Evolutionary conservation across 2,888 invertebrate genomes (phyloP).

Genomic region (Drosophila paucipuncta): DNA sequence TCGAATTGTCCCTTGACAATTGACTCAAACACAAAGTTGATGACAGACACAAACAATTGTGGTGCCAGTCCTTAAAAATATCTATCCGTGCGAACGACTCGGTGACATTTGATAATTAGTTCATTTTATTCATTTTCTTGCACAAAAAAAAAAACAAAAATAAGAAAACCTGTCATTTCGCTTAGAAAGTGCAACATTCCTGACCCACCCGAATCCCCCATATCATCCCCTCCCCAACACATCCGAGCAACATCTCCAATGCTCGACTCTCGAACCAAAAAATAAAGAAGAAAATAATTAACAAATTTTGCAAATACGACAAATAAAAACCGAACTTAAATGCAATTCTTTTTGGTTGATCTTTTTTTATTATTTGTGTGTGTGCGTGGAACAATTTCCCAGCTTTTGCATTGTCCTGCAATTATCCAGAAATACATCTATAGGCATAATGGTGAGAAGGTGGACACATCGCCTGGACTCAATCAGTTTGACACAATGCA

Average conservation of each 20-base stretch:
- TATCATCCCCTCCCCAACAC: neutral
- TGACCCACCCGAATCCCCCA: neutral
- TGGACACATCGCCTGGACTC: conserved; percentile 5
- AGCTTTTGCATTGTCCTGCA: neutral
- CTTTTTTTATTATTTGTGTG: neutral
- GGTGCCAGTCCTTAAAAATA: neutral
- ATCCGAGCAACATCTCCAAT: neutral
- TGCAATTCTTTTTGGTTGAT: neutral
- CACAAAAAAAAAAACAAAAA: neutral
- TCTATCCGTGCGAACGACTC: neutral
- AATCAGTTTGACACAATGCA: neutral
- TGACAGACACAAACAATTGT: neutral
- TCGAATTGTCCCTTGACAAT: neutral
- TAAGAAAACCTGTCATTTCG: neutral
- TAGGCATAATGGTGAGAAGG: conserved; percentile 6
- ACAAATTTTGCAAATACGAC: neutral
- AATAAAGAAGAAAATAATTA: neutral
- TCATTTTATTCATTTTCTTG: neutral
- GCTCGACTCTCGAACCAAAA: neutral
- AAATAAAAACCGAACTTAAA: conserved; percentile 9
- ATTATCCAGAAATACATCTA: conserved; percentile 2
- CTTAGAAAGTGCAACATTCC: neutral
- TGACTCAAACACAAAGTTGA: neutral
- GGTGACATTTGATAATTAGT: neutral
- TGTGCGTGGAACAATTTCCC: neutral